Conservation (phyloP, 2,888 invertebrate species). For the Cosmia trapezina region DNA sequence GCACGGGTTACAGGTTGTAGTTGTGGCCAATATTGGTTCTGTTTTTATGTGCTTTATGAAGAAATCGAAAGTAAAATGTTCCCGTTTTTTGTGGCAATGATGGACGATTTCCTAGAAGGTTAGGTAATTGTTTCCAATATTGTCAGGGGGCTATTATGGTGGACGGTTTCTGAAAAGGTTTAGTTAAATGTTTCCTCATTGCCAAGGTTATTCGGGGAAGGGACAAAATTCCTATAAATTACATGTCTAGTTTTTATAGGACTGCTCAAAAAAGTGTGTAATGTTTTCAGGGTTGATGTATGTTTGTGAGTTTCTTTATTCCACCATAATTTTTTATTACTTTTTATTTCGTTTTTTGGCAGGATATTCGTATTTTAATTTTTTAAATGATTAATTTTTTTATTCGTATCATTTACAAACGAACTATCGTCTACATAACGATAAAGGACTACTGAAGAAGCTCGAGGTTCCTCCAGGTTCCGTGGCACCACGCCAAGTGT, state of each 20-base stretch:
- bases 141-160: constrained; percentile 5
- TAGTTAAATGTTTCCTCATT: constrained; percentile 32
- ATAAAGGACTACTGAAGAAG: constrained; percentile 12
- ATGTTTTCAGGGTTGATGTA: too few relatives aligned
- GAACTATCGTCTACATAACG: constrained; percentile 17
- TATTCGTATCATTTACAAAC: constrained; percentile 16
- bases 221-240: not conserved
- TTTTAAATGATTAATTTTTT: too few relatives aligned
- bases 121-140: constrained; percentile 25
- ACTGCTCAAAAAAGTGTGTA: too few relatives aligned
- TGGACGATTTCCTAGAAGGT: constrained; percentile 12
- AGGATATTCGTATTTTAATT: too few relatives aligned
- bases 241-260: not conserved
- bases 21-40: constrained; percentile 26
- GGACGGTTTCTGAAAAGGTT: constrained; percentile 13
- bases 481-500: constrained; percentile 43
- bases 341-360: too few relatives aligned
- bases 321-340: too few relatives aligned
- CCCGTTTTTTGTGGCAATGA: not conserved
- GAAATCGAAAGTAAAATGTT: constrained; percentile 21
- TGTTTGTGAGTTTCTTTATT: too few relatives aligned
- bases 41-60: constrained; percentile 24
- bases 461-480: constrained; percentile 2
- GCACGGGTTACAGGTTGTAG: constrained; percentile 9
- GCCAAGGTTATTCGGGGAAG: constrained; percentile 8